These are phyloP conservation scores for Flabesymbios commensalis DNA, from an alignment of 2,888 invertebrate genomes.

Conservation along the genomic window DNA sequence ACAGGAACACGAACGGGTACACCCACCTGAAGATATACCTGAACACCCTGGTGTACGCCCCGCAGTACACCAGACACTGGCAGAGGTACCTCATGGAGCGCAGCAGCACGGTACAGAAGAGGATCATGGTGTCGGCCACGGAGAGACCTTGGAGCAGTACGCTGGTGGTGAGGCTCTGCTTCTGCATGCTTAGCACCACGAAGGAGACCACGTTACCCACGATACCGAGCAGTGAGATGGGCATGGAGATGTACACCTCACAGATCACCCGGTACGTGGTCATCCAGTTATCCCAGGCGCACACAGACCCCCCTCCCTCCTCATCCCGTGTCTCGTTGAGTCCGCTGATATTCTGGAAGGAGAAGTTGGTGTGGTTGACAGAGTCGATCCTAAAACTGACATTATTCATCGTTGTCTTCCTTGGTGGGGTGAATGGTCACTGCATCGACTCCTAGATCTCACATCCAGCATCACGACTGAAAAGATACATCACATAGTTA, in stretches of 20 bases:
- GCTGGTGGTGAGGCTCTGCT: conserved; percentile 9
- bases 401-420: no score
- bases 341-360: no score
- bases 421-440: no score
- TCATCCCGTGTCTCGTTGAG: no score
- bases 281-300: no score
- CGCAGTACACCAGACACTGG: neutral
- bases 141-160: conserved; percentile 19
- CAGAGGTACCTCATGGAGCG: neutral
- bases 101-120: conserved; percentile 4
- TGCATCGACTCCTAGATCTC: no score
- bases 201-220: conserved; percentile 25
- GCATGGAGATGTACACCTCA: conserved; percentile 19
- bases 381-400: no score
- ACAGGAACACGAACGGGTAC: conserved; percentile 3
- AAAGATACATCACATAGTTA: no score
- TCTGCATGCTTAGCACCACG: conserved; percentile 13
- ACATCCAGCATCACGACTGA: no score
- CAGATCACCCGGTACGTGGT: conserved; percentile 3
- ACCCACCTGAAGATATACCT: conserved; percentile 1
- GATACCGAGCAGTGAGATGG: conserved; percentile 24
- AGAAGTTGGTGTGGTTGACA: no score
- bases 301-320: no score
- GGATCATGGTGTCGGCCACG: conserved; percentile 14
- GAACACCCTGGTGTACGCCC: neutral